Percentiles rank a stretch among this genome's conserved stretches.
phyloP scores from a whole-genome alignment of 2,797 vertebrate species.

The Muraenolepis orangiensis region DNA sequence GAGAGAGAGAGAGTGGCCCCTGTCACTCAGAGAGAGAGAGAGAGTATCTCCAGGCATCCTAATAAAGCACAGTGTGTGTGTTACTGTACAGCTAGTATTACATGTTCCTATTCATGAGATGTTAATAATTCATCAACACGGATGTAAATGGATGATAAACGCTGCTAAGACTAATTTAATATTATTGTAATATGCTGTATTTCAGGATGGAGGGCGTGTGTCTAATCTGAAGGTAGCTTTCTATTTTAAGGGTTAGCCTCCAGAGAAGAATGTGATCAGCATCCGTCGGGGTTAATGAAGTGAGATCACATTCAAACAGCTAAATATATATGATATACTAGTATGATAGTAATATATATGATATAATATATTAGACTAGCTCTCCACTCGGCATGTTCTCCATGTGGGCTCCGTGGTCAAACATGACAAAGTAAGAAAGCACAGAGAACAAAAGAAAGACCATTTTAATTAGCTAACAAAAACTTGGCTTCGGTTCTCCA shows the following conservation, averaged over 20 bases:
- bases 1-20: not conserved
- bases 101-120: slow-evolving; percentile 62
- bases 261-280: slow-evolving; percentile 36
- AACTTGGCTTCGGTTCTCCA: no score
- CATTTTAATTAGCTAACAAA: not conserved
- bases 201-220: slow-evolving; percentile 62
- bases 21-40: not conserved
- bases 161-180: slow-evolving; percentile 69
- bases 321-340: no score
- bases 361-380: no score
- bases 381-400: no score
- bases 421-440: not conserved
- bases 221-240: slow-evolving; percentile 57
- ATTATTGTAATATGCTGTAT: slow-evolving; percentile 74
- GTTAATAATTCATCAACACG: slow-evolving; percentile 71
- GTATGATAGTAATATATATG: no score
- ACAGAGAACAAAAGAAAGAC: not conserved
- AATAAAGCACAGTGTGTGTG: slow-evolving; percentile 32
- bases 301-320: not conserved
- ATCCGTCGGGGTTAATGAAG: slow-evolving; percentile 3
- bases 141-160: slow-evolving; percentile 76
- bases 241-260: slow-evolving; percentile 62
- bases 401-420: no score
- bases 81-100: slow-evolving; percentile 51
- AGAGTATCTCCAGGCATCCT: not conserved